A percentile compares a stretch with the other conserved stretches of the same genome.
phyloP scores from a whole-genome alignment of 2,888 invertebrate species.

The Ectemnius continuus region DNA sequence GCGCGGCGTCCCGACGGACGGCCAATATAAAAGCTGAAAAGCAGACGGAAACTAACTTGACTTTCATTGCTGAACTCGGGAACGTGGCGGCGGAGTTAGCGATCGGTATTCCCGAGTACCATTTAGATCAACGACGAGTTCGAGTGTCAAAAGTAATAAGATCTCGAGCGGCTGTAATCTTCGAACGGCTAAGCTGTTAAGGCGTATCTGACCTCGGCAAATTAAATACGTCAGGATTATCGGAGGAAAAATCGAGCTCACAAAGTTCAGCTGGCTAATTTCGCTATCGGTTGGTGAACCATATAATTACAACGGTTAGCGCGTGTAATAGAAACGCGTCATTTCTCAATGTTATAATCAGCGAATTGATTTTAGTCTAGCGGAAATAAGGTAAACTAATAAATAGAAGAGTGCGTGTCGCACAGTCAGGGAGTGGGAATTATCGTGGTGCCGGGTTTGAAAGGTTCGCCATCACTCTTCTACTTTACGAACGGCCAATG shows the following conservation, averaged over 20 bases:
- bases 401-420: too few relatives aligned
- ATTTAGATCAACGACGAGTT: slow-evolving; percentile 9
- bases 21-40: slow-evolving; percentile 10
- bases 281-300: slow-evolving; percentile 3
- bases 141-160: slow-evolving; percentile 30
- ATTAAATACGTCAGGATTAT: slow-evolving; percentile 15
- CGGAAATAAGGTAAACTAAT: too few relatives aligned
- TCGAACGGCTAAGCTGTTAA: too few relatives aligned
- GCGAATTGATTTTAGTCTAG: neutral
- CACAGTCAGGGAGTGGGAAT: too few relatives aligned
- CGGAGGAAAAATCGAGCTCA: too few relatives aligned
- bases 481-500: neutral
- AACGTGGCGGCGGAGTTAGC: neutral
- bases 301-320: slow-evolving; percentile 7
- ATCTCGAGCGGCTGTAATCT: slow-evolving; percentile 7
- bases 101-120: neutral
- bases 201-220: slow-evolving; percentile 5
- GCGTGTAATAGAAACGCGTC: neutral
- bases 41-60: slow-evolving; percentile 1
- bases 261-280: slow-evolving; percentile 12
- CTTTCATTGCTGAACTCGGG: slow-evolving; percentile 11
- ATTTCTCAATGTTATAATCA: neutral
- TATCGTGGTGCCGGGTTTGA: too few relatives aligned
- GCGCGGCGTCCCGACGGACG: slow-evolving; percentile 9
- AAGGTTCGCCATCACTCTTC: neutral